A percentile compares a stretch with the other conserved stretches of the same genome.
Evolutionary conservation across 2,888 invertebrate genomes (phyloP).

Genomic region (Malacosoma neustria): DNA sequence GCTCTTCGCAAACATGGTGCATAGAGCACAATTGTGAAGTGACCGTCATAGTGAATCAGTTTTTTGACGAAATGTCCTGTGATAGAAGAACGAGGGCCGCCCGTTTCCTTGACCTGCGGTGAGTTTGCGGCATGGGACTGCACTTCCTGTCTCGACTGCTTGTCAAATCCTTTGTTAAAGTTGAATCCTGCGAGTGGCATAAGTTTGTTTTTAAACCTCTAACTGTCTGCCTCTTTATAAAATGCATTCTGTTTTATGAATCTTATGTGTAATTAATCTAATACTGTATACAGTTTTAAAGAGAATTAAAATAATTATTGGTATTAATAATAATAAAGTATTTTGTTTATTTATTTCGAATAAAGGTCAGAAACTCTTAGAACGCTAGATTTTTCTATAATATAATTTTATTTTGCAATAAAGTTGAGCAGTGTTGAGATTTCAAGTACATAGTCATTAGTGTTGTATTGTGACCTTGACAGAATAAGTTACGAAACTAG

Average conservation of each 20-base stretch:
- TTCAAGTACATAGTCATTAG: constrained; percentile 29
- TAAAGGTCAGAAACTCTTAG: no score
- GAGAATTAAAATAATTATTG: not conserved
- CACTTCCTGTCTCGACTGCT: constrained; percentile 52
- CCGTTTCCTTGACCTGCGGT: constrained; percentile 72
- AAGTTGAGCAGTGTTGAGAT: not conserved
- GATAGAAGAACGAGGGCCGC: constrained; percentile 69
- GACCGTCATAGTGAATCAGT: constrained; percentile 48
- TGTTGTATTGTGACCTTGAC: constrained; percentile 47
- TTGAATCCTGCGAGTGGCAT: constrained; percentile 60
- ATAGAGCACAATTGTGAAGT: constrained; percentile 57
- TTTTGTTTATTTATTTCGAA: no score
- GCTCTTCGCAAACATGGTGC: constrained; percentile 53
- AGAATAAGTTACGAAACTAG: constrained; percentile 50
- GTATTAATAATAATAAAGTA: not conserved
- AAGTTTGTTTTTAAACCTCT: constrained; percentile 32
- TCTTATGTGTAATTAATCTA: not conserved
- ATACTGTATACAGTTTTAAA: no score
- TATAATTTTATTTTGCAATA: not conserved
- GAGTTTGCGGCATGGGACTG: constrained; percentile 51
- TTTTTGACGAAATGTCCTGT: constrained; percentile 67
- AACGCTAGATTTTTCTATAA: no score
- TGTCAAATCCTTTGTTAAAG: constrained; percentile 59
- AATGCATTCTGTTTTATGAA: no score
- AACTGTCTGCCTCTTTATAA: no score